phyloP scores from a whole-genome alignment of 2,888 invertebrate species.

The Acholoe squamosa region DNA sequence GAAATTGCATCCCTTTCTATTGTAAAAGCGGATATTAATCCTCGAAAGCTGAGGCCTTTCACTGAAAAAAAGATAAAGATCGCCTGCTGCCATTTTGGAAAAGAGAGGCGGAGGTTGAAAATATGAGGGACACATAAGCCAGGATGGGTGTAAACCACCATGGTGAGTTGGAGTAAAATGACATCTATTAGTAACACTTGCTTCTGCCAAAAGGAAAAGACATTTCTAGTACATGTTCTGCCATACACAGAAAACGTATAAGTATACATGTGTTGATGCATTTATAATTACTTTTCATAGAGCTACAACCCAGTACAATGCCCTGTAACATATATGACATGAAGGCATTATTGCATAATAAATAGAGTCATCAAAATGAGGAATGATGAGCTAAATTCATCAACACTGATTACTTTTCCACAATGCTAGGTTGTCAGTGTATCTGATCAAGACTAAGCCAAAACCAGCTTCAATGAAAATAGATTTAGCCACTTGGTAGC shows the following conservation, averaged over 20 bases:
- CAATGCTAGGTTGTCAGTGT: too few species aligned
- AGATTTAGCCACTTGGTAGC: too few species aligned
- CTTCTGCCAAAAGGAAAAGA: neutral
- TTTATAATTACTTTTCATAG: too few species aligned
- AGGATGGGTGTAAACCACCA: neutral
- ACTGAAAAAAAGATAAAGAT: neutral
- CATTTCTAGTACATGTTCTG: slow-evolving; percentile 6
- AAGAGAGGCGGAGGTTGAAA: neutral
- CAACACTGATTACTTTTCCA: too few species aligned
- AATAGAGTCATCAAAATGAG: neutral
- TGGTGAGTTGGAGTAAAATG: neutral
- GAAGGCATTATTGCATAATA: too few species aligned
- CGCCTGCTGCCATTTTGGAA: neutral
- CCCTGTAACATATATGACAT: too few species aligned
- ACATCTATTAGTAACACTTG: neutral
- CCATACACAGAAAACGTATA: too few species aligned
- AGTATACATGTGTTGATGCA: too few species aligned
- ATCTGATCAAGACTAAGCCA: too few species aligned
- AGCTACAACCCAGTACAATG: too few species aligned
- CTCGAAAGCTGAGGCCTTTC: neutral
- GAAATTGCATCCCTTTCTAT: slow-evolving; percentile 17
- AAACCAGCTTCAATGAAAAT: too few species aligned
- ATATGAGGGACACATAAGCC: neutral
- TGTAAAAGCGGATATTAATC: slow-evolving; percentile 13
- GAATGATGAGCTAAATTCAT: neutral